Evolutionary conservation across 2,888 invertebrate genomes (phyloP).

Genomic region (Drosophila nr. perissopoda): DNA sequence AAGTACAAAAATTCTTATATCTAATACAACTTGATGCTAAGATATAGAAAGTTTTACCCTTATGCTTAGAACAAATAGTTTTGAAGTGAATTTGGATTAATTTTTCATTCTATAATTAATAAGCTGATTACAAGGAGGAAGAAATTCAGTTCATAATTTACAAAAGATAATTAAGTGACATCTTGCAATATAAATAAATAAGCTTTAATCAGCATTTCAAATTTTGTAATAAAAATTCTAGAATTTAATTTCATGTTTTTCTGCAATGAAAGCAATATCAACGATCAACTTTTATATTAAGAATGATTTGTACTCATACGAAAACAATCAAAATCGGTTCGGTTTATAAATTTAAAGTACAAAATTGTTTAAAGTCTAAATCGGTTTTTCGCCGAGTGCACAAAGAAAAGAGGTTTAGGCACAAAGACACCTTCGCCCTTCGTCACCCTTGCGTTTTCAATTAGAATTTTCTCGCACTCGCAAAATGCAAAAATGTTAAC

Average conservation of each 20-base stretch:
- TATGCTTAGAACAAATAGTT: fast-evolving
- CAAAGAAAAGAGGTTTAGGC: neutral
- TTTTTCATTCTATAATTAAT: neutral
- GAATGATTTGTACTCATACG: neutral
- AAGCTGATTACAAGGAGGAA: neutral
- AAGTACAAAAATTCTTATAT: neutral
- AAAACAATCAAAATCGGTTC: neutral
- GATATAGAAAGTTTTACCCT: too few relatives aligned
- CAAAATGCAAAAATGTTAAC: conserved; percentile 40
- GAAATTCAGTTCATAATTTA: neutral
- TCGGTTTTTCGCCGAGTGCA: neutral
- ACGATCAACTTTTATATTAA: fast-evolving
- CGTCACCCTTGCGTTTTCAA: conserved; percentile 57
- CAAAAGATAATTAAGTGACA: too few relatives aligned
- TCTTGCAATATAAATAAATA: neutral
- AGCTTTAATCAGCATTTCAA: neutral
- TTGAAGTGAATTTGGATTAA: neutral
- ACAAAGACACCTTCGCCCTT: conserved; percentile 21
- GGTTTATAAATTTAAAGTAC: neutral
- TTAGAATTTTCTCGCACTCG: conserved; percentile 55
- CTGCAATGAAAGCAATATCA: fast-evolving
- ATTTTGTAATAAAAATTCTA: fast-evolving
- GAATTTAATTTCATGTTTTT: fast-evolving
- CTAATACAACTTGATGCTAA: neutral
- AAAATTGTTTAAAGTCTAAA: neutral